These are phyloP conservation scores for Axea sp. DNA, from an alignment of 2,888 invertebrate species.

Conservation along the genomic window DNA sequence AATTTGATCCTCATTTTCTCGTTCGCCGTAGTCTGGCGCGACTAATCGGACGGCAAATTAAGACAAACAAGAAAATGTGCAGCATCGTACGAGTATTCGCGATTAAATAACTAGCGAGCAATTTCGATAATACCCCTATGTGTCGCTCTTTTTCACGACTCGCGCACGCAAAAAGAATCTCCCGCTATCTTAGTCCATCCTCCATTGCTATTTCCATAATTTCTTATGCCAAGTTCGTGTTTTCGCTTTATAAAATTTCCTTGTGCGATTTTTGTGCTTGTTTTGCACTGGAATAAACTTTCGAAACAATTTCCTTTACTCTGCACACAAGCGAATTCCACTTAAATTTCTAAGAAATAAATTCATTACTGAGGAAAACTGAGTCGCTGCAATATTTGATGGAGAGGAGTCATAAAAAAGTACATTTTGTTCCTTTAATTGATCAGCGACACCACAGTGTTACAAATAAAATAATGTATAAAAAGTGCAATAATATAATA, in stretches of 20 bases:
- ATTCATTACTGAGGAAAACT: too few species aligned
- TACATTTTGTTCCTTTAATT: too few species aligned
- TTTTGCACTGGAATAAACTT: constrained; percentile 10
- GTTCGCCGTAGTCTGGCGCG: too few species aligned
- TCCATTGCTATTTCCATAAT: constrained; percentile 43
- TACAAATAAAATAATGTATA: too few species aligned
- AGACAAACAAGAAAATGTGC: constrained; percentile 37
- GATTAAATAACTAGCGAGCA: constrained; percentile 36
- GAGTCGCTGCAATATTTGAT: too few species aligned
- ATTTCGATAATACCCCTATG: constrained; percentile 46
- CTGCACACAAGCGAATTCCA: background rate
- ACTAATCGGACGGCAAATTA: too few species aligned
- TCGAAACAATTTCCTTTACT: constrained; percentile 3
- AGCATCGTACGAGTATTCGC: constrained; percentile 24
- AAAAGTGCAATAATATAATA: too few species aligned
- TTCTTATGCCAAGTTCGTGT: constrained; percentile 40
- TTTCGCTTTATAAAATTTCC: constrained; percentile 21
- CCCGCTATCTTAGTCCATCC: constrained; percentile 37
- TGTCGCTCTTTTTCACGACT: constrained; percentile 37
- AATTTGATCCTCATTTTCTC: too few species aligned
- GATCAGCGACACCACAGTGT: too few species aligned
- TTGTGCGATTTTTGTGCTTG: constrained; percentile 10
- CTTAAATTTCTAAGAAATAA: too few species aligned
- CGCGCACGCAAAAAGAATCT: constrained; percentile 36
- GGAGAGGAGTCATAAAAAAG: too few species aligned